Conservation (phyloP, 2,797 vertebrate genomes). For the Gymnopithys bicolor region DNA sequence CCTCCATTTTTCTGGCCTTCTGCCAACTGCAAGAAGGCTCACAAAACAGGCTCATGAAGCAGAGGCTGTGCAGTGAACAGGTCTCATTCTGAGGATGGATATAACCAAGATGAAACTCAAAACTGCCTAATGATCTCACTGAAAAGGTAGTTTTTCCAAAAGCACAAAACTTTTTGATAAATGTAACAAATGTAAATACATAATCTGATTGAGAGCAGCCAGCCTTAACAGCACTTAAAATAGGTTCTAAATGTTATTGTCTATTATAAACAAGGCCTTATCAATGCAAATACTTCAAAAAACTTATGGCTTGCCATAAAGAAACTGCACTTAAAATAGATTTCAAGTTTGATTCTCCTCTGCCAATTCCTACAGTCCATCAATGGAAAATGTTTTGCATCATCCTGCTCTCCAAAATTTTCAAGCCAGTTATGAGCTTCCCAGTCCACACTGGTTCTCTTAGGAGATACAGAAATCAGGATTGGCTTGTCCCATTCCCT, state of each 20-base stretch:
- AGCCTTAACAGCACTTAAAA: background rate
- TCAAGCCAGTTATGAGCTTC: background rate
- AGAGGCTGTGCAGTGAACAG: background rate
- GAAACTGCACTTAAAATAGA: background rate
- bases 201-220: background rate
- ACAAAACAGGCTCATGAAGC: background rate
- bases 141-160: background rate
- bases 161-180: background rate
- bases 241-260: background rate
- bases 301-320: background rate
- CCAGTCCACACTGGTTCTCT: background rate
- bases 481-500: background rate
- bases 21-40: background rate
- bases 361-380: background rate
- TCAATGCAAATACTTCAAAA: background rate
- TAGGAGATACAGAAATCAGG: background rate
- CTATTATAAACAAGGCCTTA: background rate
- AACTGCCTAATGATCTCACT: background rate
- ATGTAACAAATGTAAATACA: background rate
- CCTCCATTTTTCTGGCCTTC: background rate
- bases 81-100: background rate
- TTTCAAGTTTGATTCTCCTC: background rate
- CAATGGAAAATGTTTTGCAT: background rate
- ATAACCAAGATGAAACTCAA: background rate
- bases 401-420: background rate